Evolutionary conservation across 1,140 invertebrate species (phyloP).

Genomic region (Drosophila lowei): DNA sequence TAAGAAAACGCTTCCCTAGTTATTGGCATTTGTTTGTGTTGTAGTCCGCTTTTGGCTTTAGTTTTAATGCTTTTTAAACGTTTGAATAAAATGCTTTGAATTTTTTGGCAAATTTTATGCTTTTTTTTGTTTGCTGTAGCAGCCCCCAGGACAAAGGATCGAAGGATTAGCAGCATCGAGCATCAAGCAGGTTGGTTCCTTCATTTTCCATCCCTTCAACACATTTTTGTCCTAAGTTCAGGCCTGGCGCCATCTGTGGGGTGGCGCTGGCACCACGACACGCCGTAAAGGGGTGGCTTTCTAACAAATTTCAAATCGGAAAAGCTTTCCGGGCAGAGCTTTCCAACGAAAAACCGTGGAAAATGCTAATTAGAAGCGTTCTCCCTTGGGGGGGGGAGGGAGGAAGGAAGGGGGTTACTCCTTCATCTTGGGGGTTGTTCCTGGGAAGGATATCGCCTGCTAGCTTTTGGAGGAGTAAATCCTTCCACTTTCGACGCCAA

Average conservation of each 20-base stretch:
- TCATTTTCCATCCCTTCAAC: too few relatives aligned
- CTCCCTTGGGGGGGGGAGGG: too few relatives aligned
- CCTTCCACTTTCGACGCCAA: background rate
- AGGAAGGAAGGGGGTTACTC: too few relatives aligned
- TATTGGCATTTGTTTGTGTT: background rate
- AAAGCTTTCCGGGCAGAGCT: slow-evolving; percentile 57
- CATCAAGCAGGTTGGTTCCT: slow-evolving; percentile 25
- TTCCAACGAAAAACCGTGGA: slow-evolving; percentile 27
- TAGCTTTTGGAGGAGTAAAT: background rate
- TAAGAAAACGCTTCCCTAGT: slow-evolving; percentile 60
- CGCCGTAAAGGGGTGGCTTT: slow-evolving; percentile 41
- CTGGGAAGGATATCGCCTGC: slow-evolving; percentile 1
- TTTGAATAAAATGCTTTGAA: slow-evolving; percentile 64
- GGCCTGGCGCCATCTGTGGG: slow-evolving; percentile 52
- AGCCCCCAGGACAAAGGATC: too few relatives aligned
- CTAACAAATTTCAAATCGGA: slow-evolving; percentile 72
- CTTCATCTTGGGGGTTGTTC: slow-evolving; percentile 13
- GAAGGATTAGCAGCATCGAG: background rate
- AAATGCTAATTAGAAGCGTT: slow-evolving; percentile 26
- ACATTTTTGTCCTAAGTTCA: background rate
- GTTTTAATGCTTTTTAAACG: slow-evolving; percentile 33
- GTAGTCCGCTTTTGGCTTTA: slow-evolving; percentile 62
- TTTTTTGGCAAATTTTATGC: slow-evolving; percentile 33
- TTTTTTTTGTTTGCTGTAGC: slow-evolving; percentile 1
- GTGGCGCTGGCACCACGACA: slow-evolving; percentile 22